A percentile compares a stretch with the other conserved stretches of the same genome.
phyloP scores from a whole-genome alignment of 2,888 invertebrate genomes.

The Tetranychus truncatus region DNA sequence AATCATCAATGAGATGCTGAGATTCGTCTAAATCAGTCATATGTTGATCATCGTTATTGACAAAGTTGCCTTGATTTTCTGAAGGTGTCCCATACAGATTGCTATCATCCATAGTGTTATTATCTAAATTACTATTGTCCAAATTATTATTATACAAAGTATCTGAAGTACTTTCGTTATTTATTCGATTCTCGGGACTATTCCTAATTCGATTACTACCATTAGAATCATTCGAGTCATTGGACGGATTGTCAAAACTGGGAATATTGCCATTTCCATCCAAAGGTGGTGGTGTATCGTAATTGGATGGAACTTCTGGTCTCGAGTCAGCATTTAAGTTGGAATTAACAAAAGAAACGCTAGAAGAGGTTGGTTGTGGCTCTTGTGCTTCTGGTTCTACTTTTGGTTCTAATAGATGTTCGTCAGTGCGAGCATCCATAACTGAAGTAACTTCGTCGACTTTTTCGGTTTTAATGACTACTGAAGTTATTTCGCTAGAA shows the following conservation, averaged over 20 bases:
- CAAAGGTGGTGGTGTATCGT: background rate
- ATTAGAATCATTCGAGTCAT: background rate
- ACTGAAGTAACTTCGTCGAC: too few relatives aligned
- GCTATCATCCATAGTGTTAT: background rate
- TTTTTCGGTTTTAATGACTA: too few relatives aligned
- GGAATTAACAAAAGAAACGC: background rate
- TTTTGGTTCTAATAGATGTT: too few relatives aligned
- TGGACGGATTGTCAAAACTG: background rate
- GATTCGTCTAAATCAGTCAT: background rate
- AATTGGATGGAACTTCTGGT: background rate
- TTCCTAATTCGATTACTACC: background rate
- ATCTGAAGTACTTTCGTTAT: background rate
- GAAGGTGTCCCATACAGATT: background rate
- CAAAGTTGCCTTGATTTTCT: constrained; percentile 12
- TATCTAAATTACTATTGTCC: background rate
- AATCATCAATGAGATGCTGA: constrained; percentile 1
- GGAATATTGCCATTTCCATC: background rate
- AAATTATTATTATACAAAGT: background rate
- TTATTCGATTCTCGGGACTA: background rate
- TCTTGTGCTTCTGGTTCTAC: too few relatives aligned
- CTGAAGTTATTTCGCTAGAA: background rate
- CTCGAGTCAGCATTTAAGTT: background rate
- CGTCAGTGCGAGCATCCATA: too few relatives aligned
- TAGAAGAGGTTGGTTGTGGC: too few relatives aligned
- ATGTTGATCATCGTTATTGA: constrained; percentile 12